Conservation (phyloP, 2,113 vertebrate species). For the Lanius ludovicianus region DNA sequence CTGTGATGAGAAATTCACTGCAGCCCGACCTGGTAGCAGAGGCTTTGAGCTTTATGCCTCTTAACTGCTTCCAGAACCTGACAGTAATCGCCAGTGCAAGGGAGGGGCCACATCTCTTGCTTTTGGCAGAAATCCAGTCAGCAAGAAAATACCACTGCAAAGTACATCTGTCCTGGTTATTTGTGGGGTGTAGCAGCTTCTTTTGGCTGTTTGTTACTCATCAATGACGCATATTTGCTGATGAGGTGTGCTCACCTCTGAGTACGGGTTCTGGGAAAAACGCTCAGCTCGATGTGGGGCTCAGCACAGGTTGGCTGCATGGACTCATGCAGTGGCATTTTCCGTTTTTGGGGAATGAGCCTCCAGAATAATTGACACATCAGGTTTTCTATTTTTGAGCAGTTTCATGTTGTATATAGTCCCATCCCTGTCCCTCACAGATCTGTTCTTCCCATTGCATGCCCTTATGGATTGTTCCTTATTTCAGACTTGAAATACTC, state of each 20-base stretch:
- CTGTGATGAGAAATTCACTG: not conserved
- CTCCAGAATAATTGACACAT: not conserved
- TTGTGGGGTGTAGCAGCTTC: not conserved
- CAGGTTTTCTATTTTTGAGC: not conserved
- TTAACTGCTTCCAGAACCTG: not conserved
- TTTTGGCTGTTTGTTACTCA: not conserved
- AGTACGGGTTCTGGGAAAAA: not conserved
- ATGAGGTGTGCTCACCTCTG: not conserved
- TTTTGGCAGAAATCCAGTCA: not conserved
- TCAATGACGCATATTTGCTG: accelerated
- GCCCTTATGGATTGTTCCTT: not conserved
- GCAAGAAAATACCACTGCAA: not conserved
- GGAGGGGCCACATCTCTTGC: not conserved
- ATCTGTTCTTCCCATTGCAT: not conserved
- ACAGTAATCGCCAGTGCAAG: accelerated
- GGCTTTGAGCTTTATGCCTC: not conserved
- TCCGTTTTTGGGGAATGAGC: not conserved
- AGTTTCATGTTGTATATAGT: not conserved
- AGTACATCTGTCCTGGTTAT: not conserved
- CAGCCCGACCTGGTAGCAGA: not conserved
- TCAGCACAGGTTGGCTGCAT: not conserved
- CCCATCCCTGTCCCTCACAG: not conserved
- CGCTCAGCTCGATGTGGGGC: not conserved
- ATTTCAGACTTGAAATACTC: not conserved
- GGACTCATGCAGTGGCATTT: not conserved